Evolutionary conservation across 2,113 vertebrate species (phyloP), one percentile per base, ranked within the genome.

Genomic region (Sinocyclocheilus anophthalmus): DNA sequence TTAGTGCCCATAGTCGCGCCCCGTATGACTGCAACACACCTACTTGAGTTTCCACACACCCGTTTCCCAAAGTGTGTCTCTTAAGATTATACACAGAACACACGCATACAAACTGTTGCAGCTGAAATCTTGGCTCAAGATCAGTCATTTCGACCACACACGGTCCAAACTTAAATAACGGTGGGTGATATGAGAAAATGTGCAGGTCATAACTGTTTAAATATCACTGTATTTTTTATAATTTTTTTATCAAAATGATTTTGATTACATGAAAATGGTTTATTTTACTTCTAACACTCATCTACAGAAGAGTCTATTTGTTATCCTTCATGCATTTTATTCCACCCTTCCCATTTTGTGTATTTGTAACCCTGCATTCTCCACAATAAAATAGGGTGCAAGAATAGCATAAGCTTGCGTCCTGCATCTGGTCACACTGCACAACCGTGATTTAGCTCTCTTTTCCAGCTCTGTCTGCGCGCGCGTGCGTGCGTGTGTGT

Each of bases 341-440:
- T 11, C 24, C 61, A 65, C 24, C 67, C 33, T 75, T 4, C 18
- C 20, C 30, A 3, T 70, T 30, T 20, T 70, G 16, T 70, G 30
- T 20, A 75, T 75, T 11, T 75, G 39, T 42, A 75, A 75, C 20
- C 8, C 33, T 9, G 30, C 30, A 72, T 33, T 72, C 69, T 72
- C 72, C 69, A 72, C 33, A 8, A 42, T 22, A 39, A 22, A 69
- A 33, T 16, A 18, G 14, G 14, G 30, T 69, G 65, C 18, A 33
- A 63, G 76, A 75, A 57, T 45, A 84, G 83, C 81, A 84, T n/a
- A 86, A 85, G 69, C 83, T 26, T 33, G 5, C 87, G 77, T 81
- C 86, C 30, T 39, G 30, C 84, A 86, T 91, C 91, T 89, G 88
- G 88, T 88, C 77, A 90, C 12, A 55, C 57, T 80, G 26, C 24